Conservation (phyloP, 2,888 invertebrate genomes). For the Folsomia manolachei region DNA sequence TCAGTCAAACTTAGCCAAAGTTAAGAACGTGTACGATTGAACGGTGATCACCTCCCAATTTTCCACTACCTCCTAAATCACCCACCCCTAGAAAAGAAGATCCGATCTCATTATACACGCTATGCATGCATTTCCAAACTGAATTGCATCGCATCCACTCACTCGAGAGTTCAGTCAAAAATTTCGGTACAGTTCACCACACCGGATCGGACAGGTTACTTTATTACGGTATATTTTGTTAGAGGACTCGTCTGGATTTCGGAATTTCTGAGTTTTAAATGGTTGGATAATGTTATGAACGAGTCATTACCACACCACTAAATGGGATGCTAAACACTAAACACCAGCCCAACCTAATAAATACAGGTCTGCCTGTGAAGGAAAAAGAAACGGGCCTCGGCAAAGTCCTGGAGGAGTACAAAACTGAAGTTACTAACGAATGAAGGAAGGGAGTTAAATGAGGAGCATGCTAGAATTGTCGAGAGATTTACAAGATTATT, state of each 20-base stretch:
- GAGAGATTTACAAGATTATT: not conserved
- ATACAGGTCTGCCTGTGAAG: not conserved
- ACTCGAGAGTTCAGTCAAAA: not conserved
- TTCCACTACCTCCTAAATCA: not conserved
- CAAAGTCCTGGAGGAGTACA: not conserved
- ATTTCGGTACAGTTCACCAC: not conserved
- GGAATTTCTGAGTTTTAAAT: too few relatives aligned
- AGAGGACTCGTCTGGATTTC: too few relatives aligned
- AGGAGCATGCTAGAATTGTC: not conserved
- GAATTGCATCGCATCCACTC: not conserved
- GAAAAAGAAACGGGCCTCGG: too few relatives aligned
- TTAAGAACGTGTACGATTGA: constrained; percentile 13
- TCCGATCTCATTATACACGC: too few relatives aligned
- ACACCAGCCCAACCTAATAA: not conserved
- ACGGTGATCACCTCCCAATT: constrained; percentile 11
- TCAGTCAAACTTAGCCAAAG: not conserved
- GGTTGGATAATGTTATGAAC: too few relatives aligned
- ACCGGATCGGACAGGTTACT: not conserved
- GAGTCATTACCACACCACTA: not conserved
- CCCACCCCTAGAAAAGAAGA: not conserved
- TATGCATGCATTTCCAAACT: not conserved
- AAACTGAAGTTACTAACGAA: not conserved
- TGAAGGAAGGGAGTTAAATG: not conserved
- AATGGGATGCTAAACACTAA: not conserved
- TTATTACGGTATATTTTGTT: too few relatives aligned